Evolutionary conservation across 2,888 invertebrate species (phyloP).

Genomic region (Hirtodrosophila alboralis): DNA sequence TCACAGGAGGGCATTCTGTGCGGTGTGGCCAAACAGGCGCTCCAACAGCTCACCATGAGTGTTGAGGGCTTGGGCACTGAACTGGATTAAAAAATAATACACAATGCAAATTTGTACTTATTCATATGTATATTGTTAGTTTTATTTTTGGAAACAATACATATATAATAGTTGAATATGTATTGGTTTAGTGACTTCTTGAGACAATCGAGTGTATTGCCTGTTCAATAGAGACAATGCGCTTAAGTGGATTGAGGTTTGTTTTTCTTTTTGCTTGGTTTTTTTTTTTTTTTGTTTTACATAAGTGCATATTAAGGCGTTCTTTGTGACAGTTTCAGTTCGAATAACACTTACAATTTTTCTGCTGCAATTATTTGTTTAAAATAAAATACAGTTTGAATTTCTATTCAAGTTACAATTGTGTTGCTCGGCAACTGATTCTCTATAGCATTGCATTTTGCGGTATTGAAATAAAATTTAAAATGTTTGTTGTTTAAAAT

Average conservation of each 20-base stretch:
- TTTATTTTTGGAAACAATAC: constrained; percentile 48
- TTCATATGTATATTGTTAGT: constrained; percentile 43
- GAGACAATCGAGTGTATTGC: constrained; percentile 34
- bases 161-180: constrained; percentile 9
- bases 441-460: no score
- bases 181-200: constrained; percentile 12
- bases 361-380: background rate
- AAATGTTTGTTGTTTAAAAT: no score
- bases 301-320: constrained; percentile 54
- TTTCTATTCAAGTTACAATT: no score
- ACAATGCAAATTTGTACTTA: constrained; percentile 31
- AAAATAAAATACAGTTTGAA: no score
- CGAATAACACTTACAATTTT: constrained; percentile 17
- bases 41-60: constrained; percentile 80
- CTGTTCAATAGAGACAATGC: constrained; percentile 45
- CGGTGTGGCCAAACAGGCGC: constrained; percentile 77
- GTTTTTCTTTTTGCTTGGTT: background rate
- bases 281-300: constrained; percentile 13
- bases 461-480: no score
- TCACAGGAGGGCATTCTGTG: constrained; percentile 83
- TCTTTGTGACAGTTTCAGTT: constrained; percentile 28
- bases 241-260: constrained; percentile 26
- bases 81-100: constrained; percentile 35
- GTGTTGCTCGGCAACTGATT: no score
- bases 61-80: constrained; percentile 78